phyloP scores from a whole-genome alignment of 2,797 vertebrate species.

The Basileuterus tristriatus region DNA sequence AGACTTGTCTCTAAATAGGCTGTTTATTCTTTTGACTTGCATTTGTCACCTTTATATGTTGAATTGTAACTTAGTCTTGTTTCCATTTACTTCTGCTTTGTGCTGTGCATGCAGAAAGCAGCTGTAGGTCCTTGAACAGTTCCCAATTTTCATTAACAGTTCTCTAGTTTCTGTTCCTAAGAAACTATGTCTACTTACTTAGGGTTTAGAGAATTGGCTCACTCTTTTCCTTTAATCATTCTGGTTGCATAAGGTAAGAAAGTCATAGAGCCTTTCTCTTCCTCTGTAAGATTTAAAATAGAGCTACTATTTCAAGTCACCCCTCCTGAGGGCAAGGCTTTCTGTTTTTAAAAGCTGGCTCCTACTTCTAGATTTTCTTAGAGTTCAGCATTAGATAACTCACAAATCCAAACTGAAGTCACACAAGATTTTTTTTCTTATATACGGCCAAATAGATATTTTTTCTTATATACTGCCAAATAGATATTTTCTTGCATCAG shows the following conservation, averaged over 20 bases:
- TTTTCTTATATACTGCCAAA: not conserved
- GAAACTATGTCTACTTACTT: not conserved
- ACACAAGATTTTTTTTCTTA: not conserved
- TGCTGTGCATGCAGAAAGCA: not conserved
- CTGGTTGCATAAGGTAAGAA: not conserved
- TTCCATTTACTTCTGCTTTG: not conserved
- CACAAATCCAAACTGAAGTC: not conserved
- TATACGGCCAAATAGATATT: not conserved
- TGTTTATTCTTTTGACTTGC: not conserved
- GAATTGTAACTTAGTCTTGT: not conserved
- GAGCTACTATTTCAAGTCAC: not conserved
- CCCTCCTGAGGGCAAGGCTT: not conserved
- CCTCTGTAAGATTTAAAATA: not conserved
- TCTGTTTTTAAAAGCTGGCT: not conserved
- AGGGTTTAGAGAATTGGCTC: not conserved
- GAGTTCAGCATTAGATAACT: not conserved
- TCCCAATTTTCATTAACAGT: not conserved
- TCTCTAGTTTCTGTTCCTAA: conserved; percentile 30
- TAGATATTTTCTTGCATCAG: not conserved
- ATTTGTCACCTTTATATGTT: not conserved
- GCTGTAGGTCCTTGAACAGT: not conserved
- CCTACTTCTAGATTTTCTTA: not conserved
- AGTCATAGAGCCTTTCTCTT: not conserved
- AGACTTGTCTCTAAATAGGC: not conserved
- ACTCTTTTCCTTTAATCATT: not conserved